Evolutionary conservation across 2,797 vertebrate species (phyloP).

Genomic region (Notamacropus eugenii): DNA sequence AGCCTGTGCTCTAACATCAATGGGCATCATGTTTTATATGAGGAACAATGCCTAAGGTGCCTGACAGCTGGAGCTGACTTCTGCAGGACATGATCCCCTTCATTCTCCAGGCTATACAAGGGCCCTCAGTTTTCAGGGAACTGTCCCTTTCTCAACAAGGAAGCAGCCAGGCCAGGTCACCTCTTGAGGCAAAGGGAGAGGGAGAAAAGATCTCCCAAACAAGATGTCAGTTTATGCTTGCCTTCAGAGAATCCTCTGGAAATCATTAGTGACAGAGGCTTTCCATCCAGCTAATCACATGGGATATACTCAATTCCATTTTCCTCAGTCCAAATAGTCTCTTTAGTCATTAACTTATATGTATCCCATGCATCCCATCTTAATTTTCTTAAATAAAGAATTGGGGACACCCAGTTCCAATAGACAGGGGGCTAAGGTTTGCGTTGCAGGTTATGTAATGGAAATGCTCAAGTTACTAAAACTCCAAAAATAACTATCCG

Average conservation of each 20-base stretch:
- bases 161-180: not conserved
- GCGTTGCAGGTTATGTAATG: not conserved
- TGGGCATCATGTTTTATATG: not conserved
- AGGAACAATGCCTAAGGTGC: not conserved
- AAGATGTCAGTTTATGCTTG: not conserved
- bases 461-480: not conserved
- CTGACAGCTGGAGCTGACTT: not conserved
- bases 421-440: not conserved
- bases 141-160: not conserved
- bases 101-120: too few relatives aligned
- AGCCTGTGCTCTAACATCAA: not conserved
- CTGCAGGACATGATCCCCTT: not conserved
- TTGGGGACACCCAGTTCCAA: not conserved
- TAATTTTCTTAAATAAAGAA: conserved; percentile 16
- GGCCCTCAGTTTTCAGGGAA: conserved; percentile 4
- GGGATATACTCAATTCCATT: not conserved
- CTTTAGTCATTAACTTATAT: not conserved
- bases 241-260: not conserved
- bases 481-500: not conserved
- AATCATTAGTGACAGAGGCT: not conserved
- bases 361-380: not conserved
- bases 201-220: not conserved
- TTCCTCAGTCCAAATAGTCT: not conserved
- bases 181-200: not conserved
- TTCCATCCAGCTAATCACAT: not conserved